A percentile compares a stretch with the other conserved stretches of the same genome.
Evolutionary conservation across 2,888 invertebrate species (phyloP).

Genomic region (Polylopha cassiicola): DNA sequence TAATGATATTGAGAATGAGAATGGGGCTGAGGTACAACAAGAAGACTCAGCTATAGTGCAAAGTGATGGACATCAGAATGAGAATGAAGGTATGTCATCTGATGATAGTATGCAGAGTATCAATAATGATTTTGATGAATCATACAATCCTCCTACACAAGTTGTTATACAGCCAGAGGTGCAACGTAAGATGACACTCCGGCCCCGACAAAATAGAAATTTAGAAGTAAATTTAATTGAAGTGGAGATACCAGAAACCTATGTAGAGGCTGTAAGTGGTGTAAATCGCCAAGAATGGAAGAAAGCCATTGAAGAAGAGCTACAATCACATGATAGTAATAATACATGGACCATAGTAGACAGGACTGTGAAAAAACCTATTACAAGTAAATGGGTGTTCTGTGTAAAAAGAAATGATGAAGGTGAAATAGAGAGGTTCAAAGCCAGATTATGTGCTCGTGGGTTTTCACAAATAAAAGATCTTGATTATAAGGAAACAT

Average conservation of each 20-base stretch:
- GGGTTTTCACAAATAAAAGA: conserved; percentile 1
- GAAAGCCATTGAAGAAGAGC: background rate
- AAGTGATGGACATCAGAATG: no score
- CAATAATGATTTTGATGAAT: background rate
- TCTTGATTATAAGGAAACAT: conserved; percentile 3
- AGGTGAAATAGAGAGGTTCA: background rate
- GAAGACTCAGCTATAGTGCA: no score
- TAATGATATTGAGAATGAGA: conserved; percentile 22
- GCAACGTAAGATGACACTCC: background rate
- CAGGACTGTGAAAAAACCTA: background rate
- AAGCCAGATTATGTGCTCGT: background rate
- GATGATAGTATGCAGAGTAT: background rate
- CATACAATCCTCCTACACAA: background rate
- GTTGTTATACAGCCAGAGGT: background rate
- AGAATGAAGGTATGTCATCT: background rate
- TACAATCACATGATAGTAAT: background rate
- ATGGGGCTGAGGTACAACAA: no score
- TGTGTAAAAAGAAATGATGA: no score
- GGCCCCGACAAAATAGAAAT: background rate
- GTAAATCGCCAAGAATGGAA: background rate
- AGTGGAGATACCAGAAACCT: background rate
- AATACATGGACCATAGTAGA: background rate
- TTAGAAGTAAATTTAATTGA: background rate
- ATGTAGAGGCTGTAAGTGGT: background rate
- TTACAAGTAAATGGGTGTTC: conserved; percentile 2